A percentile compares a stretch with the other conserved stretches of the same genome.
Conservation (phyloP, 2,797 vertebrate genomes). For the Chelonia mydas region DNA sequence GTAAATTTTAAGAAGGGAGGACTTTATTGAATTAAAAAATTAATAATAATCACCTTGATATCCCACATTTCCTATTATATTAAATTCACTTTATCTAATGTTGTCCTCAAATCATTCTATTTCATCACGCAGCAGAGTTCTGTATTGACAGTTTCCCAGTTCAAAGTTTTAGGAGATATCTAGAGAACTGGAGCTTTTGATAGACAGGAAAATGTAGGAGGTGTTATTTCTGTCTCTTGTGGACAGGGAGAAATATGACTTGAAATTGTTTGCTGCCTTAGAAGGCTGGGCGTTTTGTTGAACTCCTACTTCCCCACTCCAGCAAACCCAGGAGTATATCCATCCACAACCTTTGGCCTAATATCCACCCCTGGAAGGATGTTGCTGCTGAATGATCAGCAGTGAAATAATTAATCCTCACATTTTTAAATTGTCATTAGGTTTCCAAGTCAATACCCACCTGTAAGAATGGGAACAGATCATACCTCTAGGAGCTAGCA, state of each 20-base stretch:
- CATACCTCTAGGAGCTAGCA: not conserved
- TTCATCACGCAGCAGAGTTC: slow-evolving; percentile 51
- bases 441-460: not conserved
- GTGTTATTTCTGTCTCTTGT: slow-evolving; percentile 47
- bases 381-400: not conserved
- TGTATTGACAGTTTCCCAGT: not conserved
- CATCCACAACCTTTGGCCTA: slow-evolving; percentile 36
- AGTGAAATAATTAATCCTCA: slow-evolving; percentile 1
- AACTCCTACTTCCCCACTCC: slow-evolving; percentile 50
- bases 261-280: not conserved
- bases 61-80: slow-evolving; percentile 16
- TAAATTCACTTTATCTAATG: slow-evolving; percentile 19
- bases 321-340: not conserved
- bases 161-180: slow-evolving; percentile 19
- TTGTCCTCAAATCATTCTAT: slow-evolving; percentile 26
- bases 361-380: not conserved
- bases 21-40: not conserved
- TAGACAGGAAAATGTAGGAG: slow-evolving; percentile 70
- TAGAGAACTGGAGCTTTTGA: slow-evolving; percentile 26
- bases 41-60: not conserved
- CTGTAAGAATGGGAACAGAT: not conserved
- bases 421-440: not conserved
- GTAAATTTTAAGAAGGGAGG: not conserved
- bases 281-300: not conserved
- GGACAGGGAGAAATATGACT: slow-evolving; percentile 25